Conservation (phyloP, 2,888 invertebrate genomes). For the Cephus pulcher region DNA sequence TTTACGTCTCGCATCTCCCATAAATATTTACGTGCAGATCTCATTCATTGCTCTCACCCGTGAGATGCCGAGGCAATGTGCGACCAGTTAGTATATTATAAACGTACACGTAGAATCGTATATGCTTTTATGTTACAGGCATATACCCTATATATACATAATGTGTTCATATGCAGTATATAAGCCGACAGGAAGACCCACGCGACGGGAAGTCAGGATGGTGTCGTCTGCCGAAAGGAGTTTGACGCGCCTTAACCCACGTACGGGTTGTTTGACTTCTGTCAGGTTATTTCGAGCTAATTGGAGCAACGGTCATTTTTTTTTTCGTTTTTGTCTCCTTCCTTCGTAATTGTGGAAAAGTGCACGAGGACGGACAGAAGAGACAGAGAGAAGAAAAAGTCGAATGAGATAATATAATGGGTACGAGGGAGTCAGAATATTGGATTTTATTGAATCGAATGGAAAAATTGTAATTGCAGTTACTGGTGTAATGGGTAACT, state of each 20-base stretch:
- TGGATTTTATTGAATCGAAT: background rate
- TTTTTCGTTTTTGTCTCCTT: background rate
- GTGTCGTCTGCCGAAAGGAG: background rate
- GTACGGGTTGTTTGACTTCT: background rate
- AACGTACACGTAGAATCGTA: background rate
- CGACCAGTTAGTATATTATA: background rate
- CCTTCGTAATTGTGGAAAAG: background rate
- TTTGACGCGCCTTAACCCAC: background rate
- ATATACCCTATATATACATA: background rate
- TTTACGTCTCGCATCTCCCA: constrained; percentile 39
- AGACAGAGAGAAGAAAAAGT: background rate
- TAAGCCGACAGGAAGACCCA: constrained; percentile 29
- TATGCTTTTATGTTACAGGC: background rate
- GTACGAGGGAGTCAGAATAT: background rate
- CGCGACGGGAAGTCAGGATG: constrained; percentile 41
- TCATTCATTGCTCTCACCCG: constrained; percentile 40
- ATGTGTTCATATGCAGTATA: background rate
- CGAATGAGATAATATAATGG: background rate
- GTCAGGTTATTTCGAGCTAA: background rate
- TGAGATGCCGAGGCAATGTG: background rate
- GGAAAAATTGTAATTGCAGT: background rate
- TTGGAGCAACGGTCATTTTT: background rate
- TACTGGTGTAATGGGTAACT: background rate
- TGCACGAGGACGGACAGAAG: background rate
- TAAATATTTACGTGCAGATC: constrained; percentile 55